Evolutionary conservation across 2,888 invertebrate species (phyloP), one percentile per base, ranked within the genome.

Genomic region (Dynastes hyllus): DNA sequence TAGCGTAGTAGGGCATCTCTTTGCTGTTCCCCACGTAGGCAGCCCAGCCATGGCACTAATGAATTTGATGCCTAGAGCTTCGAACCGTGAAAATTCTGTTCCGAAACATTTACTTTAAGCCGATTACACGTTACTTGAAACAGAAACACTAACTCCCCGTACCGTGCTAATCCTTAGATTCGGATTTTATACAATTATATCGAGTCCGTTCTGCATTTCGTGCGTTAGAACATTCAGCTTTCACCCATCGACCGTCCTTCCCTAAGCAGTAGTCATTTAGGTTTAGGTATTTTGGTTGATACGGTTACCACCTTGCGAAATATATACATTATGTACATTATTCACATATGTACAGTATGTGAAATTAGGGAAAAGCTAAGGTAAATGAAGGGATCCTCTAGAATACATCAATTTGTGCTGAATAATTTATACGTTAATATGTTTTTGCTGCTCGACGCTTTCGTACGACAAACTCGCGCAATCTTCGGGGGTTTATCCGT

Each of bases 61-160:
- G 83, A 83, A 84, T 84, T 84, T 81, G 83, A 81, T 82, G 83
- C 82, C 83, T 81, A 78, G 82, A 77, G 69, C 80, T 82, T 77
- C 82, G 84, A 83, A 81, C 84, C 84, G 84, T 84, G 85, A 84
- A 84, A 84, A 85, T 83, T 83, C 84, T 83, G 83, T 85, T 84
- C 83, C 84, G 84, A 83, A 84, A 85, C 84, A 85, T 85, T 84
- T 84, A 83, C 83, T 82, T 82, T 83, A 83, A 84, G 84, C 84
- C 84, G 84, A 85, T 85, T 84, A 81, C 81, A 82, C 81, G 83
- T 83, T 82, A 82, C 83, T 82, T 82, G 81, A 82, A 81, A 82
- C 81, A 83, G 81, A 82, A 83, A 81, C 80, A 81, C 81, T 81
- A 80, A 82, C 82, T 81, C 81, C 77, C 79, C 78, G 80, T 63